Conservation (phyloP, 2,113 vertebrate species). For the Coptodon bakossiorum region DNA sequence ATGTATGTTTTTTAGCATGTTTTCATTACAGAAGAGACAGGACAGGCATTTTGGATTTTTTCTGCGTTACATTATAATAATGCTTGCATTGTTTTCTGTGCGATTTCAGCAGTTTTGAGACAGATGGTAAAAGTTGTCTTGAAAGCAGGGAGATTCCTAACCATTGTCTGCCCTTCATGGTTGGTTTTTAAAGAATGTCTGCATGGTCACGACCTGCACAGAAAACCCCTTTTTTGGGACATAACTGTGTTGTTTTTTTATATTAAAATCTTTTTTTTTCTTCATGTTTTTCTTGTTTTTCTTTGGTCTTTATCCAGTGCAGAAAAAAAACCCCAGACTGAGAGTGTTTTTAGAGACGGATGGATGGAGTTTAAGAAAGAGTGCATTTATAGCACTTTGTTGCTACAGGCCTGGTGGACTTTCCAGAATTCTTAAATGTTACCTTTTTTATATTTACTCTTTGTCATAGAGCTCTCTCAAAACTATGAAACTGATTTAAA, state of each 20-base stretch:
- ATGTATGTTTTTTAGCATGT: background rate
- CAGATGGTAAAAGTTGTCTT: background rate
- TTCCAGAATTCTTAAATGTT: background rate
- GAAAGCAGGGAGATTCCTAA: conserved; percentile 34
- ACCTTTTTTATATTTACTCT: background rate
- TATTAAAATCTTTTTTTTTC: background rate
- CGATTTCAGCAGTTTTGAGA: background rate
- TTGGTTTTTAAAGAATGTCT: conserved; percentile 19
- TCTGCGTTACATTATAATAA: background rate
- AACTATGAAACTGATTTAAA: background rate
- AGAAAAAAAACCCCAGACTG: background rate
- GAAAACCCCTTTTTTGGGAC: background rate
- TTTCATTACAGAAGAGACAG: background rate
- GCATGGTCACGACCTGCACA: background rate
- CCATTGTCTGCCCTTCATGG: background rate
- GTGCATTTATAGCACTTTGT: background rate
- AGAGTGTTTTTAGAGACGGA: background rate
- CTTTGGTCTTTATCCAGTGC: conserved; percentile 15
- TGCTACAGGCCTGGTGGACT: background rate
- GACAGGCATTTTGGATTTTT: background rate
- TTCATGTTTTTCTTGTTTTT: background rate
- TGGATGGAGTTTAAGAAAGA: background rate
- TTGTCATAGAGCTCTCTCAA: background rate
- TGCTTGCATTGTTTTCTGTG: conserved; percentile 6
- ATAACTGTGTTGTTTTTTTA: background rate